Base-by-base conservation (phyloP, 2,113 vertebrate genomes). In the Planiliza haematocheilus region DNA sequence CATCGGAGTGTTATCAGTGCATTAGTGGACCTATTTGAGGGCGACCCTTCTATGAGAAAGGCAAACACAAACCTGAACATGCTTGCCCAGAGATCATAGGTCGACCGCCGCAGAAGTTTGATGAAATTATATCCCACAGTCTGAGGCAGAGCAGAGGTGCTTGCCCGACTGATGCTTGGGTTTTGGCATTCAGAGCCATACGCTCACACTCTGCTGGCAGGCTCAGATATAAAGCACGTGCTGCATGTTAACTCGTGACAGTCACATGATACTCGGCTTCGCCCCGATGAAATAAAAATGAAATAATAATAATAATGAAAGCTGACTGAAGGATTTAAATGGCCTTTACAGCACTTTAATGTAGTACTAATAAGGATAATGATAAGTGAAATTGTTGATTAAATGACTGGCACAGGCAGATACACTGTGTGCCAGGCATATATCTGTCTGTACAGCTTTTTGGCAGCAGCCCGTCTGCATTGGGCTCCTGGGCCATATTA, bases 401-500 rank as follows among this genome's bases (percentile, higher is more conserved):
- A 77, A 77, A 74, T 78, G 50, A 68, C 48, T 60, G 62, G 18
- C 58, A 58, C 55, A 49, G 49, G 30, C 61, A 53, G 50, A 68
- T 53, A 52, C 9, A 4, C 39, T 60, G 45, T 49, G 65, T 82
- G 77, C 67, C 70, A 72, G 46, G 42, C 62, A 8, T 50, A 17
- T 75, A 51, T 68, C 51, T 71, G 24, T 73, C 43, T 70, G 13
- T 48, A 20, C 12, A 78, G 68, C 48, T 58, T 79, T 37, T 67
- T 66, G 75, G 64, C 77, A 82, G 49, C 50, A 43, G 50, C 36
- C 50, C 50, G 18, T 57, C 46, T 71, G 57, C 79, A 70, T 46
- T 52, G 42, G 72, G 58, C 81, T 84, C 83, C 64, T 50, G 84
- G 64, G 79, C 59, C 51, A 34, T 63, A 77, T 89, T 75, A 86